Conservation (phyloP, 1,140 invertebrate genomes). For the Drosophila kanapiae region DNA sequence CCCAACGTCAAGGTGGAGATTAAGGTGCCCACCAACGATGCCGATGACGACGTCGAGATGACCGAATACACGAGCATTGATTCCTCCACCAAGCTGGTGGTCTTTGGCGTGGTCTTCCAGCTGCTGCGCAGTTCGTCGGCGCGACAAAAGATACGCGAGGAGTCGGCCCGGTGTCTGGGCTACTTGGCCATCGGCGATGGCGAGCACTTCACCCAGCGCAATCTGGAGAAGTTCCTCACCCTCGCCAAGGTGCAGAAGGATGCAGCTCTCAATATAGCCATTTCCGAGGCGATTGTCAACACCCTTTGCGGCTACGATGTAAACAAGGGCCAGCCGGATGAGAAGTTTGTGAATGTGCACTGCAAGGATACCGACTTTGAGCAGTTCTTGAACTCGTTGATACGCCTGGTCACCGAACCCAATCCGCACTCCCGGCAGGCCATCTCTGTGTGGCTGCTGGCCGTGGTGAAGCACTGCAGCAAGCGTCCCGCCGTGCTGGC, state of each 20-base stretch:
- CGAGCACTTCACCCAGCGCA: constrained; percentile 75
- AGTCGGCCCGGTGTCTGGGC: constrained; percentile 80
- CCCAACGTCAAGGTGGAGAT: constrained; percentile 80
- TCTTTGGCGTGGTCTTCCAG: constrained; percentile 76
- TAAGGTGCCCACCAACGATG: constrained; percentile 50
- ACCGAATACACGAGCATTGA: constrained; percentile 68
- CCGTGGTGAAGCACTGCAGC: constrained; percentile 92
- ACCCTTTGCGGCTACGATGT: constrained; percentile 86
- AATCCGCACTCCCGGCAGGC: constrained; percentile 95
- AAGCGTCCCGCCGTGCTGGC: constrained; percentile 89
- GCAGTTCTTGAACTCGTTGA: constrained; percentile 89
- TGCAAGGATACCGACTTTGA: constrained; percentile 87
- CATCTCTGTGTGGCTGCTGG: constrained; percentile 91
- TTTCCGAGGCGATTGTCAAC: constrained; percentile 80
- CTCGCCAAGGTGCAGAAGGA: constrained; percentile 80
- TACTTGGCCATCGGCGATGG: constrained; percentile 83
- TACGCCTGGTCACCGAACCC: constrained; percentile 89
- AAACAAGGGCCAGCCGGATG: constrained; percentile 86
- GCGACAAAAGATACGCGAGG: constrained; percentile 78
- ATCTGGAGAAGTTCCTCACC: constrained; percentile 77
- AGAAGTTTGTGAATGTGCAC: constrained; percentile 87
- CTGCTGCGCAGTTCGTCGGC: constrained; percentile 72
- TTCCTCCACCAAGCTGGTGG: constrained; percentile 68
- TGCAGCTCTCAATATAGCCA: constrained; percentile 82
- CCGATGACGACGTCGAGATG: constrained; percentile 69